Percentiles rank a stretch among this genome's conserved stretches.
These are phyloP conservation scores for Perizoma affinitatum DNA, from an alignment of 2,888 invertebrate genomes.

Conservation along the genomic window DNA sequence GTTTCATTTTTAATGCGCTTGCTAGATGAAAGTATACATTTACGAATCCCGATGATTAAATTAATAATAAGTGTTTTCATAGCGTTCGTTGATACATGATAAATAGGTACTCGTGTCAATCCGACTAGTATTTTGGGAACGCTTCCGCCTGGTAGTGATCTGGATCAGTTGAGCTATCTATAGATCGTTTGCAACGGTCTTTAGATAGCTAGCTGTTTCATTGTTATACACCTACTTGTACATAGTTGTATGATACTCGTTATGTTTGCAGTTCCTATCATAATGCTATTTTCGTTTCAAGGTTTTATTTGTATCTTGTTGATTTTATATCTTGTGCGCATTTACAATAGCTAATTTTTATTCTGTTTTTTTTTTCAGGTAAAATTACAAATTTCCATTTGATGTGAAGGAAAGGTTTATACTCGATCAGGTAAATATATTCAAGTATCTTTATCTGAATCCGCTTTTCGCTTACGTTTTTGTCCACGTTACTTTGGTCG, in stretches of 20 bases:
- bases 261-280: slow-evolving; percentile 6
- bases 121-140: too few species aligned
- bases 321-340: not conserved
- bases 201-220: too few species aligned
- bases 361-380: slow-evolving; percentile 5
- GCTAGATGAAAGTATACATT: not conserved
- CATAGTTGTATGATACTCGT: too few species aligned
- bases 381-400: not conserved
- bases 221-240: too few species aligned
- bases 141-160: too few species aligned
- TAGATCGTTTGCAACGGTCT: too few species aligned
- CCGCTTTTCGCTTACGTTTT: slow-evolving; percentile 23
- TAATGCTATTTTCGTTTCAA: slow-evolving; percentile 11
- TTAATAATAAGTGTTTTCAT: not conserved
- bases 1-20: not conserved
- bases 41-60: not conserved
- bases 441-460: not conserved
- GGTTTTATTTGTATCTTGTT: not conserved
- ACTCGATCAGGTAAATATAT: too few species aligned
- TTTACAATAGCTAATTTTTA: not conserved
- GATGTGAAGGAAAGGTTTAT: not conserved
- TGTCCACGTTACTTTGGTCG: slow-evolving; percentile 17
- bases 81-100: not conserved
- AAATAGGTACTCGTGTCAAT: too few species aligned
- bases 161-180: too few species aligned